Base-by-base conservation (phyloP, 2,888 invertebrate species). In the Brachypterus glaber region DNA sequence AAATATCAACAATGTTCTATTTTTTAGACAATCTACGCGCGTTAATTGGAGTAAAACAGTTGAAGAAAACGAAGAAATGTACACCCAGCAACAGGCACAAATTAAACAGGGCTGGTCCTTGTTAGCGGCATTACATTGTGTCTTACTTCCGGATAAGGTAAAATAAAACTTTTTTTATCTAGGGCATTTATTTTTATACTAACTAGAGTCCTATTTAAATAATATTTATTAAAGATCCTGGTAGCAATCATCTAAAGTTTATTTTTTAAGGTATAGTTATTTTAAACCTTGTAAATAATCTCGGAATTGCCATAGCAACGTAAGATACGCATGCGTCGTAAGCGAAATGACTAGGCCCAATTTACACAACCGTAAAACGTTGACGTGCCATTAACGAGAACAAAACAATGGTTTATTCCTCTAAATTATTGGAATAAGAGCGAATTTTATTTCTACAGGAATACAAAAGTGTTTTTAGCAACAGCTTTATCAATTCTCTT, bases 61-160 rank as follows among this genome's bases (percentile, higher is more conserved):
- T 48, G 88, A 88, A 56, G 87, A 88, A 54, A 76, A 81, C 5
- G 89, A 88, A 57, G 88, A 90, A 54, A 76, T 83, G 55, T 73
- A 82, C 46, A 85, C 85, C 0, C 86, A 84, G 2, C 89, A 89
- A 53, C 90, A 89, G 58, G 85, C 88, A 0, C 89, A 91, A 64
- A 91, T 93, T 51, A 95, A 93, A 64, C 92, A 95, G 62, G 95
- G 95, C 46, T 98, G 98, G 97, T 93, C 92, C 15, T 71, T 95
- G 13, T 69, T 97, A 37, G 95, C 97, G 0, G 93, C 97, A 0
- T 72, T 97, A 32, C 97, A 98, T 66, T 96, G 96, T 57, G 92
- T 97, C 16, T 72, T 96, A 31, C 69, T 98, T 41, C 96, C 97
- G 0, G 96, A 97, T 54, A 89, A 92, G 62, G 85, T 95, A 5